A percentile compares a stretch with the other conserved stretches of the same genome.
These are phyloP conservation scores for Philypnodon macrostomus DNA, from an alignment of 2,797 vertebrate genomes.

Conservation along the genomic window DNA sequence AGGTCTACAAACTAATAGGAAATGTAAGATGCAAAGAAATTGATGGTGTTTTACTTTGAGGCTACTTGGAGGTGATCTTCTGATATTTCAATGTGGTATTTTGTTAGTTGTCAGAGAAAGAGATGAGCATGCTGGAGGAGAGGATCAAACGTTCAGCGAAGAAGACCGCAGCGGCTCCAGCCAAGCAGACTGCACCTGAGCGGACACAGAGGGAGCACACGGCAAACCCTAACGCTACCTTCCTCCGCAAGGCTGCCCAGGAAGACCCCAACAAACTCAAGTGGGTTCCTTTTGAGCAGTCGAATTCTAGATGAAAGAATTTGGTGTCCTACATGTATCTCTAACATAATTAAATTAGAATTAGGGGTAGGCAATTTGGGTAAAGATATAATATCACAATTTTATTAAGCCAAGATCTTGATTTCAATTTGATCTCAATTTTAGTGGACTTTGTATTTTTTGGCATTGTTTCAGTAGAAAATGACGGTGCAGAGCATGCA, in stretches of 20 bases:
- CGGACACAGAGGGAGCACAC: constrained; percentile 79
- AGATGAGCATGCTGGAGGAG: constrained; percentile 98
- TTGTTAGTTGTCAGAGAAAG: constrained; percentile 95
- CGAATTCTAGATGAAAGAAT: too few relatives aligned
- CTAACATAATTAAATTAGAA: too few relatives aligned
- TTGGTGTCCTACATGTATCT: too few relatives aligned
- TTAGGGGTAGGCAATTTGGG: too few relatives aligned
- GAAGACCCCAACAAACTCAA: constrained; percentile 96
- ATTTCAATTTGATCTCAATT: too few relatives aligned
- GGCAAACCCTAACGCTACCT: constrained; percentile 77
- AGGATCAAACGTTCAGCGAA: constrained; percentile 97
- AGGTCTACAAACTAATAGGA: constrained; percentile 97
- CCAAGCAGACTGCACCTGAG: constrained; percentile 80
- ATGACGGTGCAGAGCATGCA: too few relatives aligned
- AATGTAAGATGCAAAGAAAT: constrained; percentile 80
- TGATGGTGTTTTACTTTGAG: too few relatives aligned
- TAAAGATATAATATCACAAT: too few relatives aligned
- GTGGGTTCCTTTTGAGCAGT: constrained; percentile 82
- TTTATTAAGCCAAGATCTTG: too few relatives aligned
- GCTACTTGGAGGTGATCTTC: background rate
- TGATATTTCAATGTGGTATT: background rate
- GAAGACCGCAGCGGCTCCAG: constrained; percentile 78
- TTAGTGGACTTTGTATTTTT: too few relatives aligned
- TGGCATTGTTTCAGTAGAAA: too few relatives aligned
- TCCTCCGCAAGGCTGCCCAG: constrained; percentile 86